Percentiles rank a stretch among this genome's conserved stretches.
Evolutionary conservation across 2,888 invertebrate genomes (phyloP).

Genomic region (Geophilus truncorum): DNA sequence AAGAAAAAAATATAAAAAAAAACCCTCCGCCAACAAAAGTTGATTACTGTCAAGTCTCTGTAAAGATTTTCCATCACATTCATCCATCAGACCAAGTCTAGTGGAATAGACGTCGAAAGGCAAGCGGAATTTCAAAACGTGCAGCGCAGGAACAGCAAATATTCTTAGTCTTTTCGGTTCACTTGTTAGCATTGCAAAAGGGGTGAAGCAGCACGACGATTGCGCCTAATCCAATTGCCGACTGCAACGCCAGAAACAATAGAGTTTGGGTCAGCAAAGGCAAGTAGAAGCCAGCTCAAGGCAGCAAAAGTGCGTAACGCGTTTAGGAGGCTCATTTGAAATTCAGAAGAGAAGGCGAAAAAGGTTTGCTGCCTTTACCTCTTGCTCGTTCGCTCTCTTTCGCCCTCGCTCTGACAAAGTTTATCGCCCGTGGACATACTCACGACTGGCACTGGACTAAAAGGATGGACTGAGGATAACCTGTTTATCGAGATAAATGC

Average conservation of each 20-base stretch:
- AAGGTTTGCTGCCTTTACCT: not conserved
- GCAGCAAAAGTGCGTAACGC: not conserved
- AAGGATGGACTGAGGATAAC: not conserved
- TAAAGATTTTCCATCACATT: not conserved
- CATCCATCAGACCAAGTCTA: not conserved
- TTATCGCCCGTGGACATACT: not conserved
- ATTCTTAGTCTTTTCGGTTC: not conserved
- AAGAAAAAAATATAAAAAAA: not conserved
- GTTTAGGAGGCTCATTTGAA: not conserved
- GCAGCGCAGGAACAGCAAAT: not conserved
- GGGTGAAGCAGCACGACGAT: not conserved
- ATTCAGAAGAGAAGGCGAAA: not conserved
- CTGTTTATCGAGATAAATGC: not conserved
- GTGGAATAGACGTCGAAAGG: not conserved
- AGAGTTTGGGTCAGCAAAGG: not conserved
- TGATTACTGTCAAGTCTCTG: not conserved
- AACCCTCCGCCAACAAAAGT: not conserved
- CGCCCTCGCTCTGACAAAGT: not conserved
- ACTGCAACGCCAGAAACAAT: not conserved
- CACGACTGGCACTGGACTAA: not conserved
- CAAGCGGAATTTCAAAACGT: not conserved
- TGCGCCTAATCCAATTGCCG: not conserved
- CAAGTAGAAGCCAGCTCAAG: not conserved
- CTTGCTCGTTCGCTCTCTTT: not conserved
- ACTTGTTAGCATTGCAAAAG: not conserved